A percentile compares a stretch with the other conserved stretches of the same genome.
phyloP scores from a whole-genome alignment of 1,140 invertebrate genomes.

The Solenopsis fugax region DNA sequence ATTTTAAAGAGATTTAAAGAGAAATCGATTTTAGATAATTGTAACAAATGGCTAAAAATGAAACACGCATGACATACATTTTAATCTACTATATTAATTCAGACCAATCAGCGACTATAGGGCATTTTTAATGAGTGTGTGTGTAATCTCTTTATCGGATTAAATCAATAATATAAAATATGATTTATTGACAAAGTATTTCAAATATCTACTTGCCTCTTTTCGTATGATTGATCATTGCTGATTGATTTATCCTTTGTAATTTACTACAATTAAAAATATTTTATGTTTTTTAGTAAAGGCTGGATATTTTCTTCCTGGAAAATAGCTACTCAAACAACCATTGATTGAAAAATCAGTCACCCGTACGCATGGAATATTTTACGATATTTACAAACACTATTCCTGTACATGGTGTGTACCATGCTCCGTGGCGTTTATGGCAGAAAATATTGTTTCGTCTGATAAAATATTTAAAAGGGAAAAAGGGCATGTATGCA shows the following conservation, averaged over 20 bases:
- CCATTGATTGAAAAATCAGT: conserved; percentile 53
- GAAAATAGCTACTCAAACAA: conserved; percentile 41
- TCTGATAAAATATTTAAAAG: conserved; percentile 55
- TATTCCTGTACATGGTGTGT: neutral
- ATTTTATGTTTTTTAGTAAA: neutral
- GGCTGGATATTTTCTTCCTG: conserved; percentile 1
- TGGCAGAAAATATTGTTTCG: conserved; percentile 52
- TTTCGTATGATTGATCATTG: neutral
- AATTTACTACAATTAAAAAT: conserved; percentile 10
- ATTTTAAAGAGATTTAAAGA: too few species aligned
- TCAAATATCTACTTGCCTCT: too few species aligned
- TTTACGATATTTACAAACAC: conserved; percentile 53
- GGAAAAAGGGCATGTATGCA: conserved; percentile 14
- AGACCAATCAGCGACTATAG: neutral
- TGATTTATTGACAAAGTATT: neutral
- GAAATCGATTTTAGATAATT: too few species aligned
- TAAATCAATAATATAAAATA: conserved; percentile 2
- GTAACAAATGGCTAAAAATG: too few species aligned
- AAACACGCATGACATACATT: neutral
- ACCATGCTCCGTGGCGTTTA: conserved; percentile 13
- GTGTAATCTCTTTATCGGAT: neutral
- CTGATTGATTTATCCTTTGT: neutral
- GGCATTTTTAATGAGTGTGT: neutral
- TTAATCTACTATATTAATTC: neutral
- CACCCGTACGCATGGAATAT: conserved; percentile 29